Evolutionary conservation across 2,113 vertebrate genomes (phyloP).

Genomic region (Shinisaurus crocodilurus): DNA sequence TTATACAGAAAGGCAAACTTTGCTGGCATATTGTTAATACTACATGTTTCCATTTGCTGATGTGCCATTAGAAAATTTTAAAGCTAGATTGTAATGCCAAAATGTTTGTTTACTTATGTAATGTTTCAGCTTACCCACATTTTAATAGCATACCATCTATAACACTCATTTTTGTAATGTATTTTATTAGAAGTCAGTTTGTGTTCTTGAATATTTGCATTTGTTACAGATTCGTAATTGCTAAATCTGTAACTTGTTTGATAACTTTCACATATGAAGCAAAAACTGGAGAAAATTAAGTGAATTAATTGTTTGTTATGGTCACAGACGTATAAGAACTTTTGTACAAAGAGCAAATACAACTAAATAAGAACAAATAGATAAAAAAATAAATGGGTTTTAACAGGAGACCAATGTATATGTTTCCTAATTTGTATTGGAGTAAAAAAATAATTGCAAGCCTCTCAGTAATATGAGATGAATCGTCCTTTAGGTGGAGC

Average conservation of each 20-base stretch:
- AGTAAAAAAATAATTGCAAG: too few species aligned
- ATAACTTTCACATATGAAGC: neutral
- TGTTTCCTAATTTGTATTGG: too few species aligned
- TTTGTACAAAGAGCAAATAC: too few species aligned
- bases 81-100: slow-evolving; percentile 1
- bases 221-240: neutral
- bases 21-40: neutral
- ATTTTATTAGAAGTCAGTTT: neutral
- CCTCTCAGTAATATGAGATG: too few species aligned
- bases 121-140: slow-evolving; percentile 17
- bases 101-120: neutral
- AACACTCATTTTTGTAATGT: neutral
- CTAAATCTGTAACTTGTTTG: neutral
- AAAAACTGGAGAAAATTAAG: too few species aligned
- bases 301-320: too few species aligned
- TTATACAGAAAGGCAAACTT: neutral
- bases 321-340: too few species aligned
- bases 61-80: neutral
- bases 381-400: too few species aligned
- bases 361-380: too few species aligned
- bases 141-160: neutral
- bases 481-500: too few species aligned
- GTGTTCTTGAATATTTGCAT: neutral
- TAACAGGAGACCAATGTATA: too few species aligned
- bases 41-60: slow-evolving; percentile 13